Evolutionary conservation across 1,140 invertebrate species (phyloP).

Genomic region (Tetramorium parvispinum): DNA sequence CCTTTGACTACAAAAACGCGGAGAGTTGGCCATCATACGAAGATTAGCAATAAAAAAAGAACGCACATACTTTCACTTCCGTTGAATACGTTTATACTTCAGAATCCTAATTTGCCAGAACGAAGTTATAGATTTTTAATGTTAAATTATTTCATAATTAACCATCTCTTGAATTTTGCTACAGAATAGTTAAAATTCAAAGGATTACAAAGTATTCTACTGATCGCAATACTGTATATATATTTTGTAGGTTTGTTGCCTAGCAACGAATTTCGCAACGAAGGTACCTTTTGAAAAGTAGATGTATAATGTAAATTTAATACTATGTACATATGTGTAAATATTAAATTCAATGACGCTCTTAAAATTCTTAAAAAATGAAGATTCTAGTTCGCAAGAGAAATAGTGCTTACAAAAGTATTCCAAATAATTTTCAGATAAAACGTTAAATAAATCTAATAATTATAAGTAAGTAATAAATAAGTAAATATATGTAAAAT

Average conservation of each 20-base stretch:
- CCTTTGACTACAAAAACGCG: conserved; percentile 24
- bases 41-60: background rate
- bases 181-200: background rate
- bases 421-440: background rate
- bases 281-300: conserved; percentile 22
- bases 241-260: conserved; percentile 21
- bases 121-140: background rate
- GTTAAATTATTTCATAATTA: conserved; percentile 11
- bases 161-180: background rate
- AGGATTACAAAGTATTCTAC: background rate
- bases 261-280: conserved; percentile 54
- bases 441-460: conserved; percentile 7
- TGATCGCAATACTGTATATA: conserved; percentile 29
- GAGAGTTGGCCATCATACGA: conserved; percentile 18
- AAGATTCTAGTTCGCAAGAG: background rate
- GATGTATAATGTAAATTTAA: conserved; percentile 26
- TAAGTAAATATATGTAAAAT: background rate
- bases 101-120: background rate
- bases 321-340: conserved; percentile 49
- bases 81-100: background rate
- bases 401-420: background rate
- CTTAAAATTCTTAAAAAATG: background rate
- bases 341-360: background rate
- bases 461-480: conserved; percentile 14
- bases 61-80: background rate